Evolutionary conservation across 2,797 vertebrate species (phyloP).

Genomic region (Podarcis siculus): DNA sequence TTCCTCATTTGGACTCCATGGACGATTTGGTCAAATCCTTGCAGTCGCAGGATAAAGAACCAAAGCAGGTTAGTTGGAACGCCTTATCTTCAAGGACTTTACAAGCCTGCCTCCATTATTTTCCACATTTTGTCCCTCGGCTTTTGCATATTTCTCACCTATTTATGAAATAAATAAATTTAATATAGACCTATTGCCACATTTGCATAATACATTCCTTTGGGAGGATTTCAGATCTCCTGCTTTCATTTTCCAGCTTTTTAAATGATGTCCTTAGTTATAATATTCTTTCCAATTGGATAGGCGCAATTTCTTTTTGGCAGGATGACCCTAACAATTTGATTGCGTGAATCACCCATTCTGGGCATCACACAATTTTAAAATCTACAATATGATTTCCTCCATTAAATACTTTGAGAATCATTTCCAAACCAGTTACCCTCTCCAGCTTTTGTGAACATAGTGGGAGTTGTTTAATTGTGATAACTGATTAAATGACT

Average conservation of each 20-base stretch:
- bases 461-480: background rate
- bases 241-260: background rate
- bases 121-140: no score
- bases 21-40: no score
- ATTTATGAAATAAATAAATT: no score
- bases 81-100: no score
- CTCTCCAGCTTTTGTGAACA: background rate
- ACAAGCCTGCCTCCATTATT: no score
- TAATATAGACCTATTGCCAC: background rate
- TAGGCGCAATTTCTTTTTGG: background rate
- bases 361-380: background rate
- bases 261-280: background rate
- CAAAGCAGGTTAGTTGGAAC: no score
- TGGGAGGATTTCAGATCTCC: background rate
- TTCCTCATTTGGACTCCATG: no score
- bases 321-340: background rate
- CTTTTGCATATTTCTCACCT: no score
- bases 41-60: no score
- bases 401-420: conserved; percentile 17
- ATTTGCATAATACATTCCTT: background rate
- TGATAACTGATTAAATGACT: background rate
- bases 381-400: background rate
- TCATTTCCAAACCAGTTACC: conserved; percentile 5
- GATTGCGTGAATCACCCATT: background rate
- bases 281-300: background rate